Evolutionary conservation across 2,888 invertebrate species (phyloP).

Genomic region (Ametastegia equiseti): DNA sequence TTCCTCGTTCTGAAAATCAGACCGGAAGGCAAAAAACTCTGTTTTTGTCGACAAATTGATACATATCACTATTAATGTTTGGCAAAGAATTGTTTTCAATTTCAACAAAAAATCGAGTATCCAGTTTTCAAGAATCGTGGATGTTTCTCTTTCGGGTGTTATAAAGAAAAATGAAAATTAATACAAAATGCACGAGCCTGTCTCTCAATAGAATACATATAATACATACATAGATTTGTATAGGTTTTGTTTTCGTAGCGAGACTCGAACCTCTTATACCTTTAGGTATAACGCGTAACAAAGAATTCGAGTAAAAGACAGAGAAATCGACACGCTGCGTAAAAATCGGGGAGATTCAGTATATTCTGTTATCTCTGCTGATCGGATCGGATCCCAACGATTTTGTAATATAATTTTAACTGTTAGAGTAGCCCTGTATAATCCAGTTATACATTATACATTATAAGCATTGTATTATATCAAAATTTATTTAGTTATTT

Average conservation of each 20-base stretch:
- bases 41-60: no score
- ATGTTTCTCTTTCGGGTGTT: constrained; percentile 11
- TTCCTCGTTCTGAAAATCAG: no score
- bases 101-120: not conserved
- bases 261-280: not conserved
- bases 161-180: no score
- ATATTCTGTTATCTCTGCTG: constrained; percentile 23
- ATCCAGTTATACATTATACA: constrained; percentile 34
- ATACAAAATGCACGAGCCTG: constrained; percentile 13
- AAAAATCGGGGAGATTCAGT: constrained; percentile 20
- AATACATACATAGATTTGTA: not conserved
- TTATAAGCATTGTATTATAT: constrained; percentile 66
- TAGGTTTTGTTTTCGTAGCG: not conserved
- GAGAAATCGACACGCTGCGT: not conserved
- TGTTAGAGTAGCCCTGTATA: constrained; percentile 28
- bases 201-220: not conserved
- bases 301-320: not conserved
- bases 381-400: constrained; percentile 63
- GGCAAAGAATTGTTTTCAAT: no score
- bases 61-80: no score
- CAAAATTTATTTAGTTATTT: constrained; percentile 70
- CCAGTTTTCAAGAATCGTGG: not conserved
- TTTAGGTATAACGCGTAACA: not conserved
- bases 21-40: no score
- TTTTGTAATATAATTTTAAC: constrained; percentile 61